Evolutionary conservation across 2,797 vertebrate species (phyloP), one percentile per base, ranked within the genome.

Genomic region (Pipistrellus nathusii): DNA sequence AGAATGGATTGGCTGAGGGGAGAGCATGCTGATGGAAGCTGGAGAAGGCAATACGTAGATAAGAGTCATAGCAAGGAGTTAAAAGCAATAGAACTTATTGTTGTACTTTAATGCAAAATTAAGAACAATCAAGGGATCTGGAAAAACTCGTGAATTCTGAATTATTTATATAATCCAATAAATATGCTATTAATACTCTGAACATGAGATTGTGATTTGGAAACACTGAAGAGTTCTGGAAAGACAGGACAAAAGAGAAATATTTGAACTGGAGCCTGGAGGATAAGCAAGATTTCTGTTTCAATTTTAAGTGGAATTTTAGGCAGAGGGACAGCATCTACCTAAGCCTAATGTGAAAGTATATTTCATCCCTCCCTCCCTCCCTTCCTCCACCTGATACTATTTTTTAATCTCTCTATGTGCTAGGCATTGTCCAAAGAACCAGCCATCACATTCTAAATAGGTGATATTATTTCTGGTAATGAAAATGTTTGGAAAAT

Each of bases 71-170:
- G 62, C 30, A 23, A 62, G 21, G 71, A 83, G 20, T 38, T 59
- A 41, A 72, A 87, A 55, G 64, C 38, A 84, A 8, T 0, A 71
- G 57, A 57, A 80, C 57, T 81, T 44, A 10, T 44, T 44, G 44
- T 44, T 85, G 20, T 66, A 69, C 41, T 81, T 46, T 84, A 83
- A 78, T 73, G 57, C 14, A 72, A 66, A 77, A 27, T 86, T 62
- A 73, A 73, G 55, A 86, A 81, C 7, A 73, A 72, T 57, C 13
- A 18, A 77, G 46, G n/a, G 10, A 48, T 78, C 17, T 92, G 41
- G n/a, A 66, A 94, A 83, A 96, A 32, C 25, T 7, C 62, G 9
- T 68, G 83, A 62, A 69, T 88, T 93, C 62, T 38, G 14, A 69
- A 84, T 38, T 38, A 38, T 38, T 38, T 38, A 38, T 46, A 62